Conservation (phyloP, 1,140 invertebrate species). For the Adoxophyes honmai region DNA sequence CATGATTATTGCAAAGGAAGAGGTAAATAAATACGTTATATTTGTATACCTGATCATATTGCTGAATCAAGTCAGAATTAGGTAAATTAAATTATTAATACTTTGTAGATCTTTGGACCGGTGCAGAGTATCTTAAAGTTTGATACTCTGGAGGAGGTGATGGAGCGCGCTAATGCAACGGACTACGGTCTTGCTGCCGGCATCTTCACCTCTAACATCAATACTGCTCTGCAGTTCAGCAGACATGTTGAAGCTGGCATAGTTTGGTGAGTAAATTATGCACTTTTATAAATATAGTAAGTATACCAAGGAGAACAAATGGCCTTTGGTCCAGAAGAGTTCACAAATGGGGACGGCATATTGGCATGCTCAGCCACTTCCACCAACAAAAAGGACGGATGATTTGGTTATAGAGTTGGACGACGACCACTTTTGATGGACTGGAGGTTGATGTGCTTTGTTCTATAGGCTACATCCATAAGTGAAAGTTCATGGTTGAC, state of each 20-base stretch:
- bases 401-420: no score
- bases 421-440: no score
- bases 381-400: no score
- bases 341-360: no score
- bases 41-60: no score
- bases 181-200: conserved; percentile 93
- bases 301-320: no score
- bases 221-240: conserved; percentile 87
- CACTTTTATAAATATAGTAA: conserved; percentile 15
- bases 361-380: no score
- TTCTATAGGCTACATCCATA: no score
- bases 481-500: conserved; percentile 11
- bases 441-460: no score
- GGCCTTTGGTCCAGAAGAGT: no score
- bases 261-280: conserved; percentile 87
- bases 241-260: conserved; percentile 93
- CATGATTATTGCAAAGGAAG: conserved; percentile 88
- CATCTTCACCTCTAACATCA: conserved; percentile 90
- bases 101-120: conserved; percentile 88
- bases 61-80: no score
- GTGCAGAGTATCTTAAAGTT: conserved; percentile 95
- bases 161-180: conserved; percentile 92
- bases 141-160: conserved; percentile 90
- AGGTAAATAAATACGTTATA: no score
- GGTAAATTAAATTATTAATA: background rate